These are phyloP conservation scores for Bovichtus variegatus DNA, from an alignment of 2,797 vertebrate species.

Conservation along the genomic window DNA sequence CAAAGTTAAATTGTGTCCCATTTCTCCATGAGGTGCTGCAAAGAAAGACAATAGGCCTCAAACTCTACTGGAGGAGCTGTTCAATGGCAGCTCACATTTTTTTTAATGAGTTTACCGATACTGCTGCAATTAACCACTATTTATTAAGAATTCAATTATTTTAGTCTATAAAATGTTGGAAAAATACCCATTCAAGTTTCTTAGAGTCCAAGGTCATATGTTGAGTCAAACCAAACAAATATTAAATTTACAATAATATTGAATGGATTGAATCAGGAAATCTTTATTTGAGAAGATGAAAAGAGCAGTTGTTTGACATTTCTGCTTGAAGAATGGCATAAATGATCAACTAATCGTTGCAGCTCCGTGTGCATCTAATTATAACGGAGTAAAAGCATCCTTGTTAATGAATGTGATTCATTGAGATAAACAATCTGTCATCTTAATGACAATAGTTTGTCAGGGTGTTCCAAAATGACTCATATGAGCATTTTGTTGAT, in stretches of 20 bases:
- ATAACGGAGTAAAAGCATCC: constrained; percentile 5
- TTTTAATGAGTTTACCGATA: background rate
- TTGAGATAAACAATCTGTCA: background rate
- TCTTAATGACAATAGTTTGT: background rate
- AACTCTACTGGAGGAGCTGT: background rate
- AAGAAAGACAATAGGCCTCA: constrained; percentile 24
- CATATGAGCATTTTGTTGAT: constrained; percentile 17
- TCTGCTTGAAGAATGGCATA: background rate
- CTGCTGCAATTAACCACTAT: background rate
- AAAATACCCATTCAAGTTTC: background rate
- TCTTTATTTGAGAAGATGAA: background rate
- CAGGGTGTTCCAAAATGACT: background rate
- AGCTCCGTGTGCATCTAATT: constrained; percentile 9
- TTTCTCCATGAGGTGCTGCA: constrained; percentile 10
- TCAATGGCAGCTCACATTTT: background rate
- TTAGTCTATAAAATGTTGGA: background rate
- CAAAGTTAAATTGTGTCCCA: constrained; percentile 37
- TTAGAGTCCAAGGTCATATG: background rate
- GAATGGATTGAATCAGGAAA: background rate
- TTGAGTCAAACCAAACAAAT: background rate
- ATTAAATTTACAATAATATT: background rate
- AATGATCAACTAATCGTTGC: background rate
- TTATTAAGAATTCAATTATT: background rate
- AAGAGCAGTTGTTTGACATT: background rate
- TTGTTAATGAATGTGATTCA: background rate